A percentile compares a stretch with the other conserved stretches of the same genome.
phyloP scores from a whole-genome alignment of 2,888 invertebrate genomes.

The Pristionchus fissidentatus region DNA sequence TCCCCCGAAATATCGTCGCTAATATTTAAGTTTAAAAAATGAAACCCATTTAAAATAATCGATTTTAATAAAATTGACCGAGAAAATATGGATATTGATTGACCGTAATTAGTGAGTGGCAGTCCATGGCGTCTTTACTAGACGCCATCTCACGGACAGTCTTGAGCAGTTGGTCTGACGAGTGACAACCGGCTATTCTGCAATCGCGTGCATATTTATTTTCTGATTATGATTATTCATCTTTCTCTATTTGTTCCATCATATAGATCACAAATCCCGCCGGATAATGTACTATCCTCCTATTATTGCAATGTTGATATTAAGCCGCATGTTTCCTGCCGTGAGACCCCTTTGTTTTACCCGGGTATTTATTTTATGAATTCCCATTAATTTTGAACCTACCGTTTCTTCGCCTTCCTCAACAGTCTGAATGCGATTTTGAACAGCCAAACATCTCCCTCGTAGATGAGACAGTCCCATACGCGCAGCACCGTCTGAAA shows the following conservation, averaged over 20 bases:
- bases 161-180: conserved; percentile 57
- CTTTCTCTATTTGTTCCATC: too few species aligned
- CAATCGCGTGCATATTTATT: too few species aligned
- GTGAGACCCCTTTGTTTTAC: too few species aligned
- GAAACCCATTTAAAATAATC: too few species aligned
- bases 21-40: too few species aligned
- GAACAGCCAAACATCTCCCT: conserved; percentile 92
- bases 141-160: conserved; percentile 58
- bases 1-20: too few species aligned
- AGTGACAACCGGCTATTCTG: conserved; percentile 52
- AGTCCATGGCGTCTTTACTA: conserved; percentile 57
- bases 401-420: conserved; percentile 27
- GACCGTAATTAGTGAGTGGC: conserved; percentile 60
- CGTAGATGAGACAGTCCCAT: conserved; percentile 95
- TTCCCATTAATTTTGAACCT: conserved; percentile 69
- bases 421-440: conserved; percentile 90
- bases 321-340: too few species aligned
- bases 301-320: too few species aligned
- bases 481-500: conserved; percentile 88
- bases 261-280: too few species aligned
- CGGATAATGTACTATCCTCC: too few species aligned
- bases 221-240: too few species aligned
- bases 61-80: not conserved
- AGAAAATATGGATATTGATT: not conserved
- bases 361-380: not conserved